These are phyloP conservation scores for Sesamia nonagrioides DNA, from an alignment of 1,140 invertebrate genomes.

Conservation along the genomic window DNA sequence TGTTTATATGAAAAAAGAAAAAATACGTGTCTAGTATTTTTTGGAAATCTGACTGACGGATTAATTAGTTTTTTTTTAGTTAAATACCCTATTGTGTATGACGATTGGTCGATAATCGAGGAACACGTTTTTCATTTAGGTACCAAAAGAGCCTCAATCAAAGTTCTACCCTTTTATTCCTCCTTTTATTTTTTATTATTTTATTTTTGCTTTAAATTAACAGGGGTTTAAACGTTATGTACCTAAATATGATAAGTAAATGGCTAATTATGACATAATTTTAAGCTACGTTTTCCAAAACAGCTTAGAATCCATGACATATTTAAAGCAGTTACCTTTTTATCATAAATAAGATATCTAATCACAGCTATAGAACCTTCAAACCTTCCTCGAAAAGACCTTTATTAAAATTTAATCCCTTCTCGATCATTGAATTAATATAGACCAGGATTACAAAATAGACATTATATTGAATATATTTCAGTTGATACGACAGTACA, in stretches of 20 bases:
- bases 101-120: not conserved
- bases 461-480: slow-evolving; percentile 15
- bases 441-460: slow-evolving; percentile 21
- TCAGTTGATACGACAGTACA: slow-evolving; percentile 19
- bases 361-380: not conserved
- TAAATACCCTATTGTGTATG: not conserved
- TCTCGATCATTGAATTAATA: slow-evolving; percentile 36
- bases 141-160: too few relatives aligned
- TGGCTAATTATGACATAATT: not conserved
- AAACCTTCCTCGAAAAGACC: slow-evolving; percentile 5
- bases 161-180: too few relatives aligned
- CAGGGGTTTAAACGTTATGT: too few relatives aligned
- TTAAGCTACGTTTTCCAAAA: too few relatives aligned
- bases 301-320: too few relatives aligned
- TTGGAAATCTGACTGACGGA: too few relatives aligned
- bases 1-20: too few relatives aligned
- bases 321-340: not conserved
- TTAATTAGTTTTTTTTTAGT: too few relatives aligned
- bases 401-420: slow-evolving; percentile 27
- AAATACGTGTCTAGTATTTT: too few relatives aligned
- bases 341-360: slow-evolving; percentile 5
- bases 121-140: not conserved
- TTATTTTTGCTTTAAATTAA: too few relatives aligned
- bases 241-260: not conserved
- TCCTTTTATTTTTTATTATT: too few relatives aligned